Evolutionary conservation across 2,113 vertebrate genomes (phyloP), one percentile per base, ranked within the genome.

Genomic region (Clarias batrachus): DNA sequence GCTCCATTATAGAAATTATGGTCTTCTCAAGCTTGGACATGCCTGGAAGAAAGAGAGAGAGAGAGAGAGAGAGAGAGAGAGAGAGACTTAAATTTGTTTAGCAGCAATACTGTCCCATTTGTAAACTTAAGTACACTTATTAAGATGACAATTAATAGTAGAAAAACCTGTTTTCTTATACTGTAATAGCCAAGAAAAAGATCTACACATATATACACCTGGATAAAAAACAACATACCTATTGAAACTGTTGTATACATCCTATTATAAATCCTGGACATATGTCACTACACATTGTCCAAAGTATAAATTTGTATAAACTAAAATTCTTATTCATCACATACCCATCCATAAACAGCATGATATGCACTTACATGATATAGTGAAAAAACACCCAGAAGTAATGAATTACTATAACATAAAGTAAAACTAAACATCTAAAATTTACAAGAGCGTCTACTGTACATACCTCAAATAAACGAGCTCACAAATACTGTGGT

Each of bases 21-120:
- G 89, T 82, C 13, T 90, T 63, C 60, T 95, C 94, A 79, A 95
- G 85, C 27, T 91, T 93, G 81, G 93, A 85, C 95, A 95, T 95
- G 66, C 57, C 90, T 90, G 57, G 73, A 0, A 70, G n/a, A 87
- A 7, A 87, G 4, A 84, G 68, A 68, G 13, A 62, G 8, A 82
- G 14, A 65, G 19, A 63, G 25, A 82, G 81, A 52, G 21, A 74
- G 37, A 74, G 37, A 25, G 37, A 74, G 37, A 12, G 37, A 74
- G 70, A 73, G 19, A 74, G 37, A 21, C 41, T 6, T 3, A 41
- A 41, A 41, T 12, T 25, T 71, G 14, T 4, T 48, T 12, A 74
- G 8, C 73, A 76, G 6, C 6, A 76, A 0, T 23, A 25, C 23
- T 74, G 9, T 74, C 9, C 21, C 9, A 74, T 74, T 52, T 48